These are phyloP conservation scores for Stigmatopora argus DNA, from an alignment of 2,113 vertebrate species.

Conservation along the genomic window DNA sequence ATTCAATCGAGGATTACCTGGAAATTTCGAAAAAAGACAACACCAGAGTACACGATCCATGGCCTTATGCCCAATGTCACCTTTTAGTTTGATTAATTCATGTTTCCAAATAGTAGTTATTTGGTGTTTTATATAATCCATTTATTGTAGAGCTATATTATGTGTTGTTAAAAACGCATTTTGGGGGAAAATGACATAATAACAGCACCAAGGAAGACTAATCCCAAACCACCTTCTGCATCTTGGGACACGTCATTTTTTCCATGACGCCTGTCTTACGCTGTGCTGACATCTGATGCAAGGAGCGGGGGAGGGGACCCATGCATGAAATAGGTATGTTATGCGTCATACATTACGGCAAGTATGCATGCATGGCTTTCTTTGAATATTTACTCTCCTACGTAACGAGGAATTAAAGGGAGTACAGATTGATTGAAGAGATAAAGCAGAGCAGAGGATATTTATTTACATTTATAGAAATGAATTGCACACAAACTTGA, in stretches of 20 bases:
- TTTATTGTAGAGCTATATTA: too few relatives aligned
- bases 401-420: neutral
- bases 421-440: neutral
- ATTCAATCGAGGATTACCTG: too few relatives aligned
- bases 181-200: neutral
- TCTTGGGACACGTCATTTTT: constrained; percentile 14
- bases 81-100: neutral
- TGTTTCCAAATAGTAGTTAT: too few relatives aligned
- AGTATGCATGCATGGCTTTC: constrained; percentile 5
- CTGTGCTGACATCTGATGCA: constrained; percentile 10
- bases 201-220: neutral
- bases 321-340: constrained; percentile 10
- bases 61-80: neutral
- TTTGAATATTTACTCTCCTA: neutral
- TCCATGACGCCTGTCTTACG: constrained; percentile 16
- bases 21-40: neutral
- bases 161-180: neutral
- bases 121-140: too few relatives aligned
- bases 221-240: neutral
- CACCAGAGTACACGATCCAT: neutral
- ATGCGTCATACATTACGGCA: constrained; percentile 22
- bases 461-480: neutral
- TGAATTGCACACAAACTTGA: neutral
- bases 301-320: constrained; percentile 31
- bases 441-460: neutral